A percentile compares a stretch with the other conserved stretches of the same genome.
These are phyloP conservation scores for Agapostemon virescens DNA, from an alignment of 2,888 invertebrate genomes.

Conservation along the genomic window DNA sequence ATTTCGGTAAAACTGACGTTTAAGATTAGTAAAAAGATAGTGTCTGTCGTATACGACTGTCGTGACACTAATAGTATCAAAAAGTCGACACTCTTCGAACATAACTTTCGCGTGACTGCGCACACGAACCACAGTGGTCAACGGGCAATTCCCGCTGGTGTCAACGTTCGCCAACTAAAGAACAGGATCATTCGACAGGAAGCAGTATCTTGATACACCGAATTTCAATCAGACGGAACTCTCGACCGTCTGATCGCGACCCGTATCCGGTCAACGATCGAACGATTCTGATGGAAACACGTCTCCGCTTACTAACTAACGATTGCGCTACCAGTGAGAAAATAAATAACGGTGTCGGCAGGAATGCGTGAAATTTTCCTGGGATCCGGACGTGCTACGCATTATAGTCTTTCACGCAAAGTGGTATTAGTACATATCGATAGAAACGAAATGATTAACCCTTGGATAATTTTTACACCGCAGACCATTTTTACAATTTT, in stretches of 20 bases:
- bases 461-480: no score
- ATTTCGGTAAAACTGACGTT: not conserved
- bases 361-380: conserved; percentile 7
- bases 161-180: conserved; percentile 67
- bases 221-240: conserved; percentile 67
- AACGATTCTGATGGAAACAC: conserved; percentile 20
- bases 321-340: conserved; percentile 10
- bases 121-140: conserved; percentile 30
- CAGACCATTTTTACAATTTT: no score
- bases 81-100: not conserved
- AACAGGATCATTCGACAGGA: conserved; percentile 64
- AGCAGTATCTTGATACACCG: conserved; percentile 64
- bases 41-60: no score
- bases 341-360: conserved; percentile 19
- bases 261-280: conserved; percentile 33
- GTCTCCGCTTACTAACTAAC: conserved; percentile 3
- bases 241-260: conserved; percentile 40
- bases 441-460: no score
- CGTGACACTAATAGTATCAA: no score
- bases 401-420: no score
- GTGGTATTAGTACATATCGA: no score
- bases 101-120: not conserved
- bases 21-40: not conserved
- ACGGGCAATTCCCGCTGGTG: conserved; percentile 44
- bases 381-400: not conserved